Evolutionary conservation across 2,888 invertebrate genomes (phyloP), one percentile per base, ranked within the genome.

Genomic region (Temnothorax rugatulus): DNA sequence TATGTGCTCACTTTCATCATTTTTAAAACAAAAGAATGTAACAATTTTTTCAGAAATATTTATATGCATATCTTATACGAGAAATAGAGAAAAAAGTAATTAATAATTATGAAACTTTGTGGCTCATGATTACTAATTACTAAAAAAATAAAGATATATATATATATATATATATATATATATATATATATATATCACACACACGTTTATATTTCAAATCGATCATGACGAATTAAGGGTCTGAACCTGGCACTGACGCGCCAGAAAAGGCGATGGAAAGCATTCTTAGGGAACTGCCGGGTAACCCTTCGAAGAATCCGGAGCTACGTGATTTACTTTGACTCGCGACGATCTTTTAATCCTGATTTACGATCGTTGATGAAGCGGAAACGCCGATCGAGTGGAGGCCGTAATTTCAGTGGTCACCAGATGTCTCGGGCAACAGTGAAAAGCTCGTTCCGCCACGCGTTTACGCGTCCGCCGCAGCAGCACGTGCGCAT

Each of bases 291-390:
- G 50, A 79, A 44, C 15, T 50, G 15, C 15, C n/a, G 34, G 9
- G 47, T 47, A 71, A 59, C 29, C 59, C 47, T 47, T 71, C 47
- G 59, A 59, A 47, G 79, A 81, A 71, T 61, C 47, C 79, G 71
- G 44, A 57, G 59, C 41, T 41, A 76, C 79, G 81, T 63, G 87
- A 84, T 86, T 87, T 83, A 86, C 57, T 83, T 61, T 21, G 82
- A 82, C 76, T 77, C 29, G 69, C 63, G 59, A 66, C 81, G 84
- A 86, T 90, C 86, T 86, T 89, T 90, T 88, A 90, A 90, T 90
- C 88, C 82, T 87, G 89, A 90, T 90, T 90, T 90, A 90, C 89
- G 88, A 84, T 79, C 84, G 76, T 82, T 89, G 90, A 87, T 86
- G 90, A 89, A 84, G 82, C 89, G 85, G 85, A 89, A 90, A 88